These are phyloP conservation scores for Sicus ferrugineus DNA, from an alignment of 2,888 invertebrate genomes.

Conservation along the genomic window DNA sequence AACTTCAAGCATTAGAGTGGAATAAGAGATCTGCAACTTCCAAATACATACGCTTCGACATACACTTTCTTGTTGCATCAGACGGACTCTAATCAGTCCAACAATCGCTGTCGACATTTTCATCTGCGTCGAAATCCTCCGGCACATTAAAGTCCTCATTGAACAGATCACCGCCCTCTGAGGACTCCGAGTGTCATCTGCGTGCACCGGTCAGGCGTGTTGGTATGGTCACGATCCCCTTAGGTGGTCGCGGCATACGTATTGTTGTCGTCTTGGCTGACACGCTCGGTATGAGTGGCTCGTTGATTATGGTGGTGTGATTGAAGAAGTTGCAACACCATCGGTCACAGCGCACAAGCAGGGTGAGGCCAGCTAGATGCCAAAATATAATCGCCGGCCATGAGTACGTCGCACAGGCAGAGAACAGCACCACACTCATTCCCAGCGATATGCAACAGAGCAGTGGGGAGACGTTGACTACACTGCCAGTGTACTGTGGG, in stretches of 20 bases:
- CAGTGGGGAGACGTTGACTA: conserved; percentile 59
- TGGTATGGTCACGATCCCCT: conserved; percentile 55
- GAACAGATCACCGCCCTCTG: conserved; percentile 62
- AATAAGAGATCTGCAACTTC: conserved; percentile 4
- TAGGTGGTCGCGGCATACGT: conserved; percentile 59
- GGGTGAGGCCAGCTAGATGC: conserved; percentile 56
- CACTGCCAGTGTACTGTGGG: conserved; percentile 61
- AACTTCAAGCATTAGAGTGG: conserved; percentile 29
- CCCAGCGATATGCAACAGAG: conserved; percentile 56
- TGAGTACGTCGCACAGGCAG: conserved; percentile 57
- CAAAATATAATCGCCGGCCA: conserved; percentile 63
- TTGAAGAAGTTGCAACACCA: conserved; percentile 63
- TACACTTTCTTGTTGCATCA: background rate
- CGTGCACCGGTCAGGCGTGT: conserved; percentile 50
- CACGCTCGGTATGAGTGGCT: conserved; percentile 60
- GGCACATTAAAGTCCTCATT: conserved; percentile 61
- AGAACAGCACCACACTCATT: conserved; percentile 55
- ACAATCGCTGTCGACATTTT: conserved; percentile 48
- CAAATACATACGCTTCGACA: background rate
- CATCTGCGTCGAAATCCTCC: conserved; percentile 54
- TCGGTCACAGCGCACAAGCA: conserved; percentile 61
- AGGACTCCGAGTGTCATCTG: conserved; percentile 65
- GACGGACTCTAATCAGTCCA: conserved; percentile 53
- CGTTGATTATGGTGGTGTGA: conserved; percentile 51
- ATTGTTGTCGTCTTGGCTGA: conserved; percentile 60